These are phyloP conservation scores for Pantherophis guttatus DNA, from an alignment of 2,113 vertebrate genomes.

Conservation along the genomic window DNA sequence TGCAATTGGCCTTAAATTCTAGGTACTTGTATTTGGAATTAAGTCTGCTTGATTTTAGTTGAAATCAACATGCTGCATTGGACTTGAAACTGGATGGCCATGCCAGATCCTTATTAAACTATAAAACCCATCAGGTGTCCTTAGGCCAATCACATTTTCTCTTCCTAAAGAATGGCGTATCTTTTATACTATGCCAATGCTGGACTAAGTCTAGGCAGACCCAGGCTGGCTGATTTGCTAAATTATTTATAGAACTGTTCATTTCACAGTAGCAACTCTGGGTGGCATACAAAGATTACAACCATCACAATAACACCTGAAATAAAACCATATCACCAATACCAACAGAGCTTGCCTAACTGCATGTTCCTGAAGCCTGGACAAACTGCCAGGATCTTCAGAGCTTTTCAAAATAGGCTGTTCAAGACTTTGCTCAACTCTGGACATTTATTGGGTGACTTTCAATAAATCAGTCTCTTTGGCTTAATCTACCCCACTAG, in stretches of 20 bases:
- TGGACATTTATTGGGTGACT: background rate
- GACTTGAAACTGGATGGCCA: background rate
- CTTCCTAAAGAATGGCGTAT: background rate
- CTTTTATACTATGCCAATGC: background rate
- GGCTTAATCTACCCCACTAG: background rate
- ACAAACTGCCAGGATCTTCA: background rate
- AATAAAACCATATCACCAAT: background rate
- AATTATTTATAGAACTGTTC: background rate
- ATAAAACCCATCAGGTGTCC: background rate
- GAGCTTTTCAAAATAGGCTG: background rate
- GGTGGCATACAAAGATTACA: background rate
- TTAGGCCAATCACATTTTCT: background rate
- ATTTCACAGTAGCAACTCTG: background rate
- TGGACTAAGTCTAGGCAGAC: background rate
- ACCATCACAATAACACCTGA: background rate
- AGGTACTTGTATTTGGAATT: background rate
- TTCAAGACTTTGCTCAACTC: background rate
- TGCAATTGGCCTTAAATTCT: background rate
- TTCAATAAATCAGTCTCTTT: background rate
- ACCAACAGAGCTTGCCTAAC: background rate
- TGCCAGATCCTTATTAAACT: background rate
- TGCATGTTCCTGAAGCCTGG: background rate
- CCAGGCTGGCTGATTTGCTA: background rate
- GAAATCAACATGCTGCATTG: background rate
- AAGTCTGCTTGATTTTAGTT: background rate